Base-by-base conservation (phyloP, 2,888 invertebrate genomes). In the Cenopis cana region DNA sequence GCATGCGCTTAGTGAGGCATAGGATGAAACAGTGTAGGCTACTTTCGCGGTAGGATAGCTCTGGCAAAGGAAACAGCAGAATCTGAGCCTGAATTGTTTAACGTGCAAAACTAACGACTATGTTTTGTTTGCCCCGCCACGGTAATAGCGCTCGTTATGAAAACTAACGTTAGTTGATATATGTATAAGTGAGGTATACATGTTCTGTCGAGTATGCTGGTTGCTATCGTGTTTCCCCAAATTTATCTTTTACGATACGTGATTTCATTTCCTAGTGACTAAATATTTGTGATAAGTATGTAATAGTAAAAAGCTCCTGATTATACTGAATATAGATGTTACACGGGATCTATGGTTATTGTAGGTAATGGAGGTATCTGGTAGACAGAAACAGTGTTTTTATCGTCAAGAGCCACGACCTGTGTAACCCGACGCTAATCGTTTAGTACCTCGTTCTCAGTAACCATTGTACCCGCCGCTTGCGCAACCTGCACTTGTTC, bases 401-500 rank as follows among this genome's bases (percentile, higher is more conserved):
- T 59, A 9, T 61, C 24, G 60, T 24, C 52, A 52, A 20, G 36
- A 20, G 11, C 20, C 20, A 36, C 20, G 50, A 24, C 20, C 52
- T 52, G 38, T 20, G 20, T 24, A 64, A 52, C 52, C 52, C 38
- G 38, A 24, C 52, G 64, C 24, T 54, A 64, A 64, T 64, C 52
- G 38, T 54, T 54, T 38, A 62, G 17, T 20, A 38, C 62, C 33
- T 64, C 33, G 18, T 54, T 54, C 64, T 52, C 38, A 64, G 64
- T 38, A 38, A 36, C 64, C 54, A 67, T 72, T 76, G 74, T 75
- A 77, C 70, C 62, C 68, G 73, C 74, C 64, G 75, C 75, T 78
- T 78, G 76, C 80, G 80, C 77, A 80, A 79, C 38, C 74, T 57
- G 76, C 86, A 86, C 84, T 86, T 86, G 86, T 84, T 77, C 79